phyloP scores from a whole-genome alignment of 2,797 vertebrate genomes.

The Acanthurus lineatus region DNA sequence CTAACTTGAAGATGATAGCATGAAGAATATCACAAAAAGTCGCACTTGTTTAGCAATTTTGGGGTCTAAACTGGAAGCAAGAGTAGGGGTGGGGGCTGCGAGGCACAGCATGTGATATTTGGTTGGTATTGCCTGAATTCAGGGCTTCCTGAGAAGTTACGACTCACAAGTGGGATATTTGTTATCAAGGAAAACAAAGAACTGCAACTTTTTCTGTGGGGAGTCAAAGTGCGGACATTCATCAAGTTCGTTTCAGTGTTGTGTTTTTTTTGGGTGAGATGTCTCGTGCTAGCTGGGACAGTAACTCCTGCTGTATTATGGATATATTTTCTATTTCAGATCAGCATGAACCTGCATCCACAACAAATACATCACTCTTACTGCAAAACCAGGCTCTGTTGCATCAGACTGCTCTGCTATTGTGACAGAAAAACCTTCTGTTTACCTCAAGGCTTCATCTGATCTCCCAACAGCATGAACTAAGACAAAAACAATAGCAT shows the following conservation, averaged over 20 bases:
- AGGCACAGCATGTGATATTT: conserved; percentile 36
- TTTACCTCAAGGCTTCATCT: conserved; percentile 49
- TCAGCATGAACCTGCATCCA: conserved; percentile 26
- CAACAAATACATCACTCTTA: conserved; percentile 42
- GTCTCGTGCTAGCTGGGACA: conserved; percentile 18
- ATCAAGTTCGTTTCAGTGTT: conserved; percentile 19
- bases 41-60: conserved; percentile 36
- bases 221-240: conserved; percentile 16
- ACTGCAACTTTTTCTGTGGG: not conserved
- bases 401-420: conserved; percentile 40
- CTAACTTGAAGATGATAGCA: conserved; percentile 44
- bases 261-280: conserved; percentile 24
- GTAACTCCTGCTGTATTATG: conserved; percentile 8
- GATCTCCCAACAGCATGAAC: conserved; percentile 53
- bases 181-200: conserved; percentile 39
- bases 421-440: conserved; percentile 44
- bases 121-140: conserved; percentile 8
- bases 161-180: conserved; percentile 36
- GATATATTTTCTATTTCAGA: conserved; percentile 29
- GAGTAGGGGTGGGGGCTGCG: not conserved
- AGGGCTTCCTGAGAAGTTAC: conserved; percentile 23
- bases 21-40: conserved; percentile 38
- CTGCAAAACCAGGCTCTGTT: conserved; percentile 22
- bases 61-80: conserved; percentile 28
- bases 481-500: conserved; percentile 50